These are phyloP conservation scores for Morone saxatilis DNA, from an alignment of 2,113 vertebrate genomes.

Conservation along the genomic window DNA sequence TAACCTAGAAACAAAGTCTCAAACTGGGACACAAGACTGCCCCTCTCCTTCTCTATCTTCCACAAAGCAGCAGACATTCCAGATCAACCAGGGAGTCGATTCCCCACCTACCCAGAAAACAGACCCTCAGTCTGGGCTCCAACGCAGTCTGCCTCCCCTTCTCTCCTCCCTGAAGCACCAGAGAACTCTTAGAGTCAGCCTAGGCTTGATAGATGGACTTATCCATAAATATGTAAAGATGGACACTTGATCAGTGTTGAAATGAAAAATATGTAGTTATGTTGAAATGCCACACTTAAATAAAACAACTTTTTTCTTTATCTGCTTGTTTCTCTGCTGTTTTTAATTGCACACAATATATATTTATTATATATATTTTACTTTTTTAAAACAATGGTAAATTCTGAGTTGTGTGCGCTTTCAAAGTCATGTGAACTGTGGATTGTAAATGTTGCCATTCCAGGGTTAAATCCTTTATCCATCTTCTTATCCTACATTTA, in stretches of 20 bases:
- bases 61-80: constrained; percentile 66
- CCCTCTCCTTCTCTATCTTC: constrained; percentile 42
- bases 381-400: background rate
- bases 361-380: too few relatives aligned
- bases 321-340: background rate
- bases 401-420: background rate
- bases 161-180: constrained; percentile 80
- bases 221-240: constrained; percentile 90
- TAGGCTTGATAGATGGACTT: constrained; percentile 90
- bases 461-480: background rate
- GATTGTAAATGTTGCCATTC: background rate
- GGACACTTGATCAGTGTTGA: constrained; percentile 17
- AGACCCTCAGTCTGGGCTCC: constrained; percentile 7
- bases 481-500: background rate
- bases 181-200: constrained; percentile 84
- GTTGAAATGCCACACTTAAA: background rate
- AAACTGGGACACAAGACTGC: constrained; percentile 19
- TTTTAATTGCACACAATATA: background rate
- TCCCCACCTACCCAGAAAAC: constrained; percentile 1
- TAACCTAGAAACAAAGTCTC: constrained; percentile 22
- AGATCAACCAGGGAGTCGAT: background rate
- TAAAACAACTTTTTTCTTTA: background rate
- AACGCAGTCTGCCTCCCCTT: background rate
- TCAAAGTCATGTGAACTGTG: background rate
- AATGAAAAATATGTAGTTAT: background rate